Conservation (phyloP, 2,888 invertebrate genomes). For the Orthosia gracilis region DNA sequence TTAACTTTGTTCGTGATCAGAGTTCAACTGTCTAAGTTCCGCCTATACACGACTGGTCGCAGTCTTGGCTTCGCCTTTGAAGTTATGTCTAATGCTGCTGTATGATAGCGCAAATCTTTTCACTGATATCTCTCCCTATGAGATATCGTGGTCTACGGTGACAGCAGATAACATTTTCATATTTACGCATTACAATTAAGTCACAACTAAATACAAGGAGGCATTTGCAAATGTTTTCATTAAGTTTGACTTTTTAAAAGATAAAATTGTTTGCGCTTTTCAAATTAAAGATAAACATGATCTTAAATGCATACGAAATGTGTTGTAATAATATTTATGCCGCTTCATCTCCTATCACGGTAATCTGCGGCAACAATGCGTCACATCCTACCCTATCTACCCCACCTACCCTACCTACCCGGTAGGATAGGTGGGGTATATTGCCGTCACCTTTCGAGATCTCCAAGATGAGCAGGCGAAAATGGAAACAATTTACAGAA, state of each 20-base stretch:
- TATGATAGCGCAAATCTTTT: not conserved
- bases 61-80: no score
- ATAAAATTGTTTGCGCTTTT: constrained; percentile 50
- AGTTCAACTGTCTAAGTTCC: not conserved
- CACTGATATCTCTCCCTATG: not conserved
- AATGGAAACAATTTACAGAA: no score
- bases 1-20: not conserved
- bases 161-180: constrained; percentile 28
- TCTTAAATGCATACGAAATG: not conserved
- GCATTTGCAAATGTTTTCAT: constrained; percentile 19
- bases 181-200: constrained; percentile 21
- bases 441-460: no score
- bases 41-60: not conserved
- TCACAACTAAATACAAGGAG: not conserved
- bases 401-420: no score
- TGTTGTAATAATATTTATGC: constrained; percentile 2
- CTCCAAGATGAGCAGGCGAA: no score
- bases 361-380: not conserved
- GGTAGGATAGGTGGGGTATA: no score
- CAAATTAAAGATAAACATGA: constrained; percentile 8
- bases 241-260: constrained; percentile 32
- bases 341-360: not conserved
- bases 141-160: not conserved
- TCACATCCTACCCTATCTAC: no score
- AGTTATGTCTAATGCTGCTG: not conserved